Conservation (phyloP, 2,113 vertebrate species). For the Vicugna pacos region DNA sequence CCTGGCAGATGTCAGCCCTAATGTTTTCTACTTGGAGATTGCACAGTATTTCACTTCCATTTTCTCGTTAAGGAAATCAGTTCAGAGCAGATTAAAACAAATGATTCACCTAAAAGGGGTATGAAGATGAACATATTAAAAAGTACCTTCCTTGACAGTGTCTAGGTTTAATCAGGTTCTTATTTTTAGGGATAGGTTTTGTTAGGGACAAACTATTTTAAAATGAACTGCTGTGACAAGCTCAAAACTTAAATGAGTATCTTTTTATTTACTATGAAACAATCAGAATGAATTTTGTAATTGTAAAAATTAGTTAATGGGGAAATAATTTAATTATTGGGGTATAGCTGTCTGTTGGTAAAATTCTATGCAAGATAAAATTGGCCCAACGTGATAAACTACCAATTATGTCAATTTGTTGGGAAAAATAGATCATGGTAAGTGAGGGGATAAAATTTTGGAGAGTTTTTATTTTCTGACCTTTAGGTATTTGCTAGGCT, state of each 20-base stretch:
- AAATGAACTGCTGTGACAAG: background rate
- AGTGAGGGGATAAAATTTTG: conserved; percentile 1
- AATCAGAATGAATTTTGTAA: background rate
- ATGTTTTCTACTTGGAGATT: background rate
- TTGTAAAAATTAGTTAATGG: background rate
- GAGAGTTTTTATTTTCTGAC: conserved; percentile 8
- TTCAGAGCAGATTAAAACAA: conserved; percentile 26
- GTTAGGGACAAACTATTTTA: background rate
- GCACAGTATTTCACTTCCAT: background rate
- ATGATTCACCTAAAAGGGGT: background rate
- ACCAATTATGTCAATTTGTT: background rate
- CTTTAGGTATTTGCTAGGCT: background rate
- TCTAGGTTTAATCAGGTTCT: conserved; percentile 3
- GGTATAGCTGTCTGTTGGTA: background rate
- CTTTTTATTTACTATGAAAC: conserved; percentile 4
- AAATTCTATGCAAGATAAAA: background rate
- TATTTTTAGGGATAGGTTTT: background rate
- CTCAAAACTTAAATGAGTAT: background rate
- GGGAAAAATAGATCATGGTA: background rate
- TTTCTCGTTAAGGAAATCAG: conserved; percentile 29
- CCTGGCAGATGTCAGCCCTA: background rate
- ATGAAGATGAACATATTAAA: background rate
- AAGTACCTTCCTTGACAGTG: background rate
- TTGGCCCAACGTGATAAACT: background rate
- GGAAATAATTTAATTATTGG: background rate